phyloP scores from a whole-genome alignment of 2,797 vertebrate species.

The Notoglanidium macrostoma region DNA sequence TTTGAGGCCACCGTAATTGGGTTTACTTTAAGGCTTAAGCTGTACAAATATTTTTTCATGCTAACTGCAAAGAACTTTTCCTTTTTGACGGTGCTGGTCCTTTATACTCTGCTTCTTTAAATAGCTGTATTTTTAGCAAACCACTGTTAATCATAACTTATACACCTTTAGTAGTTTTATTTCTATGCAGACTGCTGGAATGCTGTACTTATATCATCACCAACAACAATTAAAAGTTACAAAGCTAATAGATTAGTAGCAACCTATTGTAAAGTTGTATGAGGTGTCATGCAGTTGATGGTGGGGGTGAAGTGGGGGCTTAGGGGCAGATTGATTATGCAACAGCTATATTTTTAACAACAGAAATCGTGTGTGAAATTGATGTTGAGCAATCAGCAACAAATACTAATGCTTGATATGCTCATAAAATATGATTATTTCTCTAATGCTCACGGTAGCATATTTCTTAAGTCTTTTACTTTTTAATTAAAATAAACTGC shows the following conservation, averaged over 20 bases:
- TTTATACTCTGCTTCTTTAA: background rate
- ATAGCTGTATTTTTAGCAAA: background rate
- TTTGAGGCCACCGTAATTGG: slow-evolving; percentile 15
- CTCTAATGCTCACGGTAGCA: background rate
- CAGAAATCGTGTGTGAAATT: background rate
- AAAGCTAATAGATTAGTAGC: background rate
- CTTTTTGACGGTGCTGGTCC: slow-evolving; percentile 8
- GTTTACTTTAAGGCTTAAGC: slow-evolving; percentile 30
- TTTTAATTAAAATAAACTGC: background rate
- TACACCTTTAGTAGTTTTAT: background rate
- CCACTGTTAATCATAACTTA: background rate
- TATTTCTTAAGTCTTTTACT: background rate
- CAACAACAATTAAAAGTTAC: slow-evolving; percentile 4
- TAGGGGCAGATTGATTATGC: background rate
- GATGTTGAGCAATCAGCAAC: background rate
- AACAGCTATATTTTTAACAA: background rate
- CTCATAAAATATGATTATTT: background rate
- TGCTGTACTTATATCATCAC: background rate
- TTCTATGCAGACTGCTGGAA: background rate
- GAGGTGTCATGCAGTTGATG: no score
- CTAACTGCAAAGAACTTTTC: background rate
- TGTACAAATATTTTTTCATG: slow-evolving; percentile 29
- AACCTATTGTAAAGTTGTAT: background rate
- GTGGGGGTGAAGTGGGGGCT: background rate
- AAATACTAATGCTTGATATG: background rate